Percentiles rank a stretch among this genome's conserved stretches.
Conservation (phyloP, 2,113 vertebrate genomes). For the Tretioscincus oriximinensis region DNA sequence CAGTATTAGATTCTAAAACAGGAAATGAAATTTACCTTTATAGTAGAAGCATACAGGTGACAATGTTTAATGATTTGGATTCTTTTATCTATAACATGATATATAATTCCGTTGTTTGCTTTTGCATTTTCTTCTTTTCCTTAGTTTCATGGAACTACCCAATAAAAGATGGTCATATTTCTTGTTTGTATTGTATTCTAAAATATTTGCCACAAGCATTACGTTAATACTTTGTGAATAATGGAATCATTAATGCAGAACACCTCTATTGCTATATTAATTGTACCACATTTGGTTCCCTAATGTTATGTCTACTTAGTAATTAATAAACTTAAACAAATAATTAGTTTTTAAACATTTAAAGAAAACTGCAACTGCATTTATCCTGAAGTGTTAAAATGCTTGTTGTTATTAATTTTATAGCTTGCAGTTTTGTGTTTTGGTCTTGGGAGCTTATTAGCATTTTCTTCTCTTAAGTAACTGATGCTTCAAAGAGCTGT, state of each 20-base stretch:
- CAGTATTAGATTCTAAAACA: neutral
- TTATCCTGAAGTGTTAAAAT: slow-evolving; percentile 12
- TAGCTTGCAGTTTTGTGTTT: no score
- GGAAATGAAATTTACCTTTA: neutral
- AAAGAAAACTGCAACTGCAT: slow-evolving; percentile 38
- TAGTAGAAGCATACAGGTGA: neutral
- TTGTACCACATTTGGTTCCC: slow-evolving; percentile 61
- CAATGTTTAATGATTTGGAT: neutral
- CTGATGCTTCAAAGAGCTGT: no score
- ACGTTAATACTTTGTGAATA: slow-evolving; percentile 50
- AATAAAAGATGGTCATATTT: slow-evolving; percentile 34
- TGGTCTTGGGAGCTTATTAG: no score
- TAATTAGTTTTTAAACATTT: slow-evolving; percentile 62
- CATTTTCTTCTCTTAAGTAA: no score
- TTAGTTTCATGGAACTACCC: slow-evolving; percentile 3
- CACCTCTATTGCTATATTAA: slow-evolving; percentile 57
- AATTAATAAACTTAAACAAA: slow-evolving; percentile 61
- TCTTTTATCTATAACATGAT: neutral
- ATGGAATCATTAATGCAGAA: slow-evolving; percentile 32
- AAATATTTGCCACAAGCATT: slow-evolving; percentile 39
- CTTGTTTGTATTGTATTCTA: slow-evolving; percentile 22
- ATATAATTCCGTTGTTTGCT: neutral
- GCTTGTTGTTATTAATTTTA: no score
- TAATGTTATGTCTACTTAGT: slow-evolving; percentile 64
- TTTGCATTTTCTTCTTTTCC: neutral